Conservation (phyloP, 1,140 invertebrate genomes). For the Papilio polyxenes region DNA sequence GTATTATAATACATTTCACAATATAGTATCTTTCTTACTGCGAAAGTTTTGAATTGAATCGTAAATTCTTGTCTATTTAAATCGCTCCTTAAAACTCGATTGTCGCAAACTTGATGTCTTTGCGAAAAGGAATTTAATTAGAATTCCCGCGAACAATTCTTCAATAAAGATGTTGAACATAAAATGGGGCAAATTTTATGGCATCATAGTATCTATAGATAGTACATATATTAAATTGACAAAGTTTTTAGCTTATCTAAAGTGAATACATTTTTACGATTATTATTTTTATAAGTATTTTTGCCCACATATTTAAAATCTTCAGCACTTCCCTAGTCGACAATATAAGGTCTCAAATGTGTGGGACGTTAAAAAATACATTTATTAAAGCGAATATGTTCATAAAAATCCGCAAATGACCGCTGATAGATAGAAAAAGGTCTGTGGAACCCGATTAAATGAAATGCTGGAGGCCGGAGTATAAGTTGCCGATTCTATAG, state of each 20-base stretch:
- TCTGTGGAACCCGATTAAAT: too few relatives aligned
- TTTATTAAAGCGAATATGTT: too few relatives aligned
- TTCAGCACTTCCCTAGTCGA: too few relatives aligned
- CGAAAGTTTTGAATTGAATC: not conserved
- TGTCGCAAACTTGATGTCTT: constrained; percentile 54
- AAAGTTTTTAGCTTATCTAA: not conserved
- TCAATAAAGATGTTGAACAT: constrained; percentile 64
- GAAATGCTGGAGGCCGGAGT: too few relatives aligned
- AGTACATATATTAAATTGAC: not conserved
- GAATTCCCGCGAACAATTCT: constrained; percentile 61
- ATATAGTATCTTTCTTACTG: not conserved
- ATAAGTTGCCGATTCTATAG: too few relatives aligned
- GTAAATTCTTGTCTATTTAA: constrained; percentile 17
- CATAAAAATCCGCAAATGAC: too few relatives aligned
- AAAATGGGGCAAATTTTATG: constrained; percentile 48
- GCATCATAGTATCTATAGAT: not conserved
- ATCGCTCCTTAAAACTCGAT: constrained; percentile 46
- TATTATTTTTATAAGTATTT: too few relatives aligned
- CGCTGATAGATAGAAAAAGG: too few relatives aligned
- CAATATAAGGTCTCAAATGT: too few relatives aligned
- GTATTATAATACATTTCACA: not conserved
- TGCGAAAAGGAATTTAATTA: constrained; percentile 67
- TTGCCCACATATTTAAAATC: too few relatives aligned
- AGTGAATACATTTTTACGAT: not conserved
- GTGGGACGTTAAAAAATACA: too few relatives aligned